These are phyloP conservation scores for Ginglymostoma cirratum DNA, from an alignment of 2,113 vertebrate species.

Conservation along the genomic window DNA sequence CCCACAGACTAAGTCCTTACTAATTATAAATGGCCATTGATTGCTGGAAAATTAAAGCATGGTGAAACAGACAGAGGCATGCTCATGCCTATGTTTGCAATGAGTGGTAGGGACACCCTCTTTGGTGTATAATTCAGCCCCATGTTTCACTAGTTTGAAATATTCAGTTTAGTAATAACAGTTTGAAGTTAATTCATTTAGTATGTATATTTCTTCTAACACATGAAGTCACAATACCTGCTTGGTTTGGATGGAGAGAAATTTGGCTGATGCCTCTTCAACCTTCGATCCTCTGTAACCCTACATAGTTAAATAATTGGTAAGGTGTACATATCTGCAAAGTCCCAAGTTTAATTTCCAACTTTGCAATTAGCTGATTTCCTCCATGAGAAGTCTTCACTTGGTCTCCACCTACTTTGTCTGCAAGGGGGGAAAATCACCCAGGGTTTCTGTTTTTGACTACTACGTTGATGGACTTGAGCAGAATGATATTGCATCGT, in stretches of 20 bases:
- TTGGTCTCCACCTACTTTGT: neutral
- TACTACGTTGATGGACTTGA: neutral
- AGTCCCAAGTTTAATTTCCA: neutral
- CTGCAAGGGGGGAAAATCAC: too few relatives aligned
- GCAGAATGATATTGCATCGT: neutral
- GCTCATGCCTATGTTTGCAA: neutral
- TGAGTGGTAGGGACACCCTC: too few relatives aligned
- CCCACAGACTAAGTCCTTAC: too few relatives aligned
- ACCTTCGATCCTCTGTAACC: neutral
- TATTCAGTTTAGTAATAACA: neutral
- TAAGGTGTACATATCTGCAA: neutral
- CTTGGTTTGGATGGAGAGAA: neutral
- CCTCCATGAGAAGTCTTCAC: neutral
- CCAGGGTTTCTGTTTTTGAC: neutral
- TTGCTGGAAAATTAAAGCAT: neutral
- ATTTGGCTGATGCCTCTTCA: neutral
- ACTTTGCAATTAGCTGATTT: neutral
- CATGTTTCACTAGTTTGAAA: neutral
- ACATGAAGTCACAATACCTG: neutral
- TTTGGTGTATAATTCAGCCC: neutral
- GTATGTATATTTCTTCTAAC: neutral
- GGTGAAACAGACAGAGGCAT: neutral
- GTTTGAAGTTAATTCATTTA: neutral
- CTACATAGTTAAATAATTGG: neutral
- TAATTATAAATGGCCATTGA: neutral